A percentile compares a stretch with the other conserved stretches of the same genome.
phyloP scores from a whole-genome alignment of 2,797 vertebrate genomes.

The Onychomys leucogaster region DNA sequence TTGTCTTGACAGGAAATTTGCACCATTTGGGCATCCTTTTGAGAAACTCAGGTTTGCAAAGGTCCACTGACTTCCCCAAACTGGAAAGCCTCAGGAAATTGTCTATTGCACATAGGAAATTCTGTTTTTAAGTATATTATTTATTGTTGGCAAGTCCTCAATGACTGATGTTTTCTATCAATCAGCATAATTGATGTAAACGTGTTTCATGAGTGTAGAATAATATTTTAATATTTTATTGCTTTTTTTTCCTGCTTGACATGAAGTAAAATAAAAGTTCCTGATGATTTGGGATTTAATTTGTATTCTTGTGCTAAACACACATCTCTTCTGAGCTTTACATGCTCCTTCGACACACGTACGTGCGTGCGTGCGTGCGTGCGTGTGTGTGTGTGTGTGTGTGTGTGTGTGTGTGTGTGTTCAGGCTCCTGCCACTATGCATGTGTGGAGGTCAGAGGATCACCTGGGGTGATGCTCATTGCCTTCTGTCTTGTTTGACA shows the following conservation, averaged over 20 bases:
- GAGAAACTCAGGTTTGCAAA: constrained; percentile 74
- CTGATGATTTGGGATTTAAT: constrained; percentile 54
- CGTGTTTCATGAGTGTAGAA: constrained; percentile 52
- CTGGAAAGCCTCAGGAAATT: constrained; percentile 47
- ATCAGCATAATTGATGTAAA: constrained; percentile 55
- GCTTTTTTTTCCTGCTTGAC: constrained; percentile 53
- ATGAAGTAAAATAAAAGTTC: constrained; percentile 75
- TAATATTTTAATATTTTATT: constrained; percentile 61
- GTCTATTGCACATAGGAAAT: constrained; percentile 39
- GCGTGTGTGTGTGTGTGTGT: neutral
- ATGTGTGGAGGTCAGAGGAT: neutral
- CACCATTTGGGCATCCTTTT: constrained; percentile 73
- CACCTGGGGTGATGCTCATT: too few species aligned
- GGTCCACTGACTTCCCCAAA: constrained; percentile 71
- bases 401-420: neutral
- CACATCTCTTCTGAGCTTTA: neutral
- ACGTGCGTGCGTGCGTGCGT: too few species aligned
- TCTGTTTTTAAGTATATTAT: constrained; percentile 69
- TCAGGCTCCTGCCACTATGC: neutral
- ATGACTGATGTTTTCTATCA: constrained; percentile 64
- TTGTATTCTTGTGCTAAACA: neutral
- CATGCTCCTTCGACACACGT: neutral
- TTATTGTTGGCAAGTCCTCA: constrained; percentile 77
- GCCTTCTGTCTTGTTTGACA: neutral
- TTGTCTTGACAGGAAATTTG: constrained; percentile 65